Evolutionary conservation across 2,113 vertebrate genomes (phyloP).

Genomic region (Alouatta palliata): DNA sequence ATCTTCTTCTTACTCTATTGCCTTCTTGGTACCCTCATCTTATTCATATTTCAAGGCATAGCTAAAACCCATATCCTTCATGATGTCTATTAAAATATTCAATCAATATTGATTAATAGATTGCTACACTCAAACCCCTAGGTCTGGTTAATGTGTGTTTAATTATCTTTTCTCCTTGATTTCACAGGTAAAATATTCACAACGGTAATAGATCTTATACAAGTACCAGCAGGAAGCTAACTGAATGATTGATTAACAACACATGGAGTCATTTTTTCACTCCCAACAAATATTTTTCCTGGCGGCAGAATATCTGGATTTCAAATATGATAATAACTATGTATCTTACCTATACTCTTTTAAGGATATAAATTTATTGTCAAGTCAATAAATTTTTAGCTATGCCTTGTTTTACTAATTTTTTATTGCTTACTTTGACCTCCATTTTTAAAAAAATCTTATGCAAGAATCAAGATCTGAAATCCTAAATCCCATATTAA

Average conservation of each 20-base stretch:
- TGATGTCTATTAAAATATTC: constrained; percentile 50
- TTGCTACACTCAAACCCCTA: constrained; percentile 51
- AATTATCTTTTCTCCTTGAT: constrained; percentile 70
- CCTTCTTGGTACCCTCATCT: not conserved
- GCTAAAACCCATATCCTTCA: constrained; percentile 36
- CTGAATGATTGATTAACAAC: constrained; percentile 70
- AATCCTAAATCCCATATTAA: not conserved
- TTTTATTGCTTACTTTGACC: not conserved
- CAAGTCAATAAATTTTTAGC: not conserved
- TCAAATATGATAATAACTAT: constrained; percentile 1
- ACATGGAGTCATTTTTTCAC: constrained; percentile 49
- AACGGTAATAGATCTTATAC: constrained; percentile 58
- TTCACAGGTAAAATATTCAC: constrained; percentile 77
- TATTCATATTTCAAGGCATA: constrained; percentile 48
- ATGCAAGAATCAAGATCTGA: not conserved
- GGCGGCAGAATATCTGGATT: constrained; percentile 22
- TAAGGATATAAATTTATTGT: not conserved
- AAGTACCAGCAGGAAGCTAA: constrained; percentile 65
- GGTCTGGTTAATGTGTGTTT: constrained; percentile 73
- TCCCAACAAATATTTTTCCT: constrained; percentile 51
- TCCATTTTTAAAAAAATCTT: not conserved
- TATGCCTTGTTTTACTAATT: not conserved
- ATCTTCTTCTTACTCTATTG: not conserved
- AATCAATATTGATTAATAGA: constrained; percentile 76
- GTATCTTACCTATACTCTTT: not conserved